Base-by-base conservation (phyloP, 2,888 invertebrate genomes). In the Nymphalis polychloros region DNA sequence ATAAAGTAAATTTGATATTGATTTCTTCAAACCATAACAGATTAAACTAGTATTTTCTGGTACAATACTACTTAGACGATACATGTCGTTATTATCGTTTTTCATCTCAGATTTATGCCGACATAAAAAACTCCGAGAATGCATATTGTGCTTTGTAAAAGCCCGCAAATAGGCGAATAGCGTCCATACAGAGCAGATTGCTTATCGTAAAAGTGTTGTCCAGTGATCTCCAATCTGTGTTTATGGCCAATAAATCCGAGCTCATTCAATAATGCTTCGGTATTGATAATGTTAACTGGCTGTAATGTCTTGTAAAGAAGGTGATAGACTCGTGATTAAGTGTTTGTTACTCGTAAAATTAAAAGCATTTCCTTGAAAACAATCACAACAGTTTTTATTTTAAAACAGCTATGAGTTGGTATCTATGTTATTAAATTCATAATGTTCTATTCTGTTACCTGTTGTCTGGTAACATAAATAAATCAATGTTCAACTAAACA, bases 191-290 rank as follows among this genome's bases (percentile, higher is more conserved):
- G 78, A 79, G 81, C 78, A 89, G 88, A 92, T 92, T 91, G 89
- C 88, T 85, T 84, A 86, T 90, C 91, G 85, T 92, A 91, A 91
- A 91, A 86, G 74, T 79, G 83, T 83, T 86, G 86, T 87, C 88
- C 85, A 82, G 82, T 85, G 90, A 90, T 91, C 91, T 88, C 87
- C 88, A 91, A 91, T 92, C 90, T 85, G 81, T 77, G 82, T 91
- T 92, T 90, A 92, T 86, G 73, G 86, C 77, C 84, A 77, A 86
- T 91, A 89, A 90, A 84, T 85, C 79, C 70, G 71, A 63, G 73
- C 79, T 82, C 81, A 87, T 89, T 89, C 89, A 89, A 89, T 90
- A 85, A 89, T 83, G 83, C 84, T 82, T 79, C 77, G 81, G 74
- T 79, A 81, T 88, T 87, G 85, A 89, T 86, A 87, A 83, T 84